These are phyloP conservation scores for Bursaphelenchus mucronatus DNA, from an alignment of 1,140 invertebrate genomes.

Conservation along the genomic window DNA sequence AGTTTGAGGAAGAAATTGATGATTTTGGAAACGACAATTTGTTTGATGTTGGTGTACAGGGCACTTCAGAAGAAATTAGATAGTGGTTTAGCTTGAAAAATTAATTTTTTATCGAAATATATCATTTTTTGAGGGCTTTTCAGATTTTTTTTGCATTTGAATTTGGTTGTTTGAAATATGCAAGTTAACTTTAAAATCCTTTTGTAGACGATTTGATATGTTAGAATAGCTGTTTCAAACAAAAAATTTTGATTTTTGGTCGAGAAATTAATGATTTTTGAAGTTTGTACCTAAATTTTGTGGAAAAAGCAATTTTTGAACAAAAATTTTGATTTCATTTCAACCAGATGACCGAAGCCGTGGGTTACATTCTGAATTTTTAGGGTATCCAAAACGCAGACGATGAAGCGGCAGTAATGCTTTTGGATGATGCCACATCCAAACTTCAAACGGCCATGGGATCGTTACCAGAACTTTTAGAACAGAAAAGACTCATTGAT, in stretches of 20 bases:
- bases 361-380: slow-evolving; percentile 14
- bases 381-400: slow-evolving; percentile 64
- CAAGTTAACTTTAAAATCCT: too few species aligned
- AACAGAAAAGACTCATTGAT: slow-evolving; percentile 93
- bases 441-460: slow-evolving; percentile 77
- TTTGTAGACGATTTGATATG: too few species aligned
- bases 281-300: slow-evolving; percentile 18
- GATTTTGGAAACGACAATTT: slow-evolving; percentile 1
- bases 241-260: too few species aligned
- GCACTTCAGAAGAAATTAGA: too few species aligned
- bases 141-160: slow-evolving; percentile 25
- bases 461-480: slow-evolving; percentile 87
- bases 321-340: slow-evolving; percentile 14
- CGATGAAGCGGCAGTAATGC: slow-evolving; percentile 65
- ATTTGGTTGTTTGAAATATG: background rate
- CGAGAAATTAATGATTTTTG: slow-evolving; percentile 22
- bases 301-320: background rate
- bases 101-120: slow-evolving; percentile 9
- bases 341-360: background rate
- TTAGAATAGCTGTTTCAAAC: too few species aligned
- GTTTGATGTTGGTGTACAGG: slow-evolving; percentile 38
- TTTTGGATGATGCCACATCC: slow-evolving; percentile 88
- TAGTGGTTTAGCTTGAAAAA: background rate
- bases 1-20: background rate
- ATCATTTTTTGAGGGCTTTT: background rate